Conservation (phyloP, 1,140 invertebrate species). For the Psix sp. region DNA sequence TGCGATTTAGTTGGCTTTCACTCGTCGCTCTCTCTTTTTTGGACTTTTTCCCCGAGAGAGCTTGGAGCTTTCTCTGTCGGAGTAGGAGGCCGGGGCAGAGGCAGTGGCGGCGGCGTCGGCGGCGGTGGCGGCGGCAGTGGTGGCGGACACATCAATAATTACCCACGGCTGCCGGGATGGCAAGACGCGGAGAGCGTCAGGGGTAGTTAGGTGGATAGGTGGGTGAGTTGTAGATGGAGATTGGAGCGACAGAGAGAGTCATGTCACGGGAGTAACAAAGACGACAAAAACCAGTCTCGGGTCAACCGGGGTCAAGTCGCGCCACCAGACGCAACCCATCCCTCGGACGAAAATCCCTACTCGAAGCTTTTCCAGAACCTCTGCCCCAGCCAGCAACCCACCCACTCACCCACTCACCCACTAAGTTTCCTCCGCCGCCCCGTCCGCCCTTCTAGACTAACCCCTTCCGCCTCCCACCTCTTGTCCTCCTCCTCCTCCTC, state of each 20-base stretch:
- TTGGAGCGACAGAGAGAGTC: slow-evolving; percentile 42
- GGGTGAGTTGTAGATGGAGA: slow-evolving; percentile 47
- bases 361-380: slow-evolving; percentile 45
- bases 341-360: slow-evolving; percentile 68
- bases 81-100: slow-evolving; percentile 44
- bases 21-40: slow-evolving; percentile 27
- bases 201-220: slow-evolving; percentile 52
- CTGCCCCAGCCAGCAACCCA: slow-evolving; percentile 43
- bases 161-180: slow-evolving; percentile 71
- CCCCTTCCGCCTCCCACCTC: slow-evolving; percentile 26
- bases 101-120: slow-evolving; percentile 38
- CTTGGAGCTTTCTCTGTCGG: slow-evolving; percentile 38
- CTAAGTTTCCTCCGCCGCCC: slow-evolving; percentile 33
- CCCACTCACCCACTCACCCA: slow-evolving; percentile 48
- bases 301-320: slow-evolving; percentile 71
- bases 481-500: slow-evolving; percentile 21
- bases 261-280: slow-evolving; percentile 53
- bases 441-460: slow-evolving; percentile 6
- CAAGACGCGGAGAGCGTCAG: slow-evolving; percentile 69
- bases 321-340: slow-evolving; percentile 70
- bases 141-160: slow-evolving; percentile 77
- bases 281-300: slow-evolving; percentile 55
- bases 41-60: slow-evolving; percentile 18
- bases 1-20: neutral
- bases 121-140: slow-evolving; percentile 59